A percentile compares a stretch with the other conserved stretches of the same genome.
These are phyloP conservation scores for Numenius phaeopus DNA, from an alignment of 2,797 vertebrate genomes.

Conservation along the genomic window DNA sequence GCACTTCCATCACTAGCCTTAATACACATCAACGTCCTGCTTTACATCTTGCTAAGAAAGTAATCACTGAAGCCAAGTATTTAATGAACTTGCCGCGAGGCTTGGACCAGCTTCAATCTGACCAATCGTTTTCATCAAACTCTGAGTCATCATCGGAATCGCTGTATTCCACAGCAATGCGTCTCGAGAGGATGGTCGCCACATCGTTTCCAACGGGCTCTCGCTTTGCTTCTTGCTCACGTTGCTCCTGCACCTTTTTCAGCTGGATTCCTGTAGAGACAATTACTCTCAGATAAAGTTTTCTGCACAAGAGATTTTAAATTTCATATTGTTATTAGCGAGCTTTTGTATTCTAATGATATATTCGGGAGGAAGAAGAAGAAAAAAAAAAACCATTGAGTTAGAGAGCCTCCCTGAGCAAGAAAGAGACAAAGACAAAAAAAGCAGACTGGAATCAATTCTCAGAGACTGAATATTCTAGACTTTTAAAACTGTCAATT, in stretches of 20 bases:
- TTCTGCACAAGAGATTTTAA: neutral
- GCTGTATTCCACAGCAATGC: slow-evolving; percentile 97
- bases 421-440: neutral
- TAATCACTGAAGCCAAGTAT: neutral
- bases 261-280: slow-evolving; percentile 90
- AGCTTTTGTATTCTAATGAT: neutral
- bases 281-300: neutral
- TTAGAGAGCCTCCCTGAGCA: neutral
- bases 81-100: neutral
- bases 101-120: slow-evolving; percentile 83
- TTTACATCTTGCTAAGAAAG: neutral
- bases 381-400: neutral
- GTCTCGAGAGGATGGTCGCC: slow-evolving; percentile 94
- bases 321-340: neutral
- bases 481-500: neutral
- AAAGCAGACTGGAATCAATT: neutral
- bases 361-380: neutral
- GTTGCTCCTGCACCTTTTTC: slow-evolving; percentile 98
- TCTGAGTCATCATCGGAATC: slow-evolving; percentile 97
- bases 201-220: slow-evolving; percentile 96
- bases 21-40: neutral
- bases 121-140: slow-evolving; percentile 97
- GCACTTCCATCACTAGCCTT: neutral
- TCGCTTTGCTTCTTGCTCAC: slow-evolving; percentile 94
- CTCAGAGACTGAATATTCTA: neutral